Evolutionary conservation across 92 coral and sea anemone species (phyloP), one percentile per base, ranked within the genome.

Genomic region (Metridium senile): DNA sequence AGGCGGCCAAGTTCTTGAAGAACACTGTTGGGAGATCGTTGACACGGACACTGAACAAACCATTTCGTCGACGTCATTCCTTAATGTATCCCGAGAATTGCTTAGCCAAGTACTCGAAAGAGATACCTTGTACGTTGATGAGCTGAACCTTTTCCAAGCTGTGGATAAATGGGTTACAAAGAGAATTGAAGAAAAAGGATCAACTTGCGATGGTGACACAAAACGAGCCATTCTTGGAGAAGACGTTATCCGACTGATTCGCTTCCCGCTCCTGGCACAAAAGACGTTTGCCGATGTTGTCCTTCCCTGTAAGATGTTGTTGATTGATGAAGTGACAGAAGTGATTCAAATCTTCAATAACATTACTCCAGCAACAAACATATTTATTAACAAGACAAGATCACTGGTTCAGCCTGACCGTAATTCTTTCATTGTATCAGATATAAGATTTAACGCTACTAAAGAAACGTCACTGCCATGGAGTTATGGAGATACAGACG

Each of bases 101-200:
- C 66, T 79, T 4, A 11, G 62, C 26, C 43, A 69, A 31, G 39
- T 70, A 16, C 84, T 79, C 7, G 33, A 34, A 11, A 69, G 84
- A 52, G 84, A 79, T 11, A 2, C 29, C 0, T 66, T 79, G 17
- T 18, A 59, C 25, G 69, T 47, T 7, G 49, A 39, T 39, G 84
- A 79, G 32, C 18, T 79, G 4, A 34, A 79, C 2, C 49, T 79
- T 4, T 79, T 79, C 45, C 28, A 59, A 17, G 84, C 78, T 34
- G 84, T 58, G 1, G 61, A 79, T 59, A 46, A 52, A 10, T 79
- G 84, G 84, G 77, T 71, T 33, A 52, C 65, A 0, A 59, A 70
- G 11, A 35, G 28, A 19, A 43, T 69, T 13, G n/a, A 66, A 21
- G 58, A 70, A 30, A 45, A 59, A 27, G 34, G 39, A 1, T 69